Base-by-base conservation (phyloP, 2,888 invertebrate genomes). In the Chrysolina haemoptera region DNA sequence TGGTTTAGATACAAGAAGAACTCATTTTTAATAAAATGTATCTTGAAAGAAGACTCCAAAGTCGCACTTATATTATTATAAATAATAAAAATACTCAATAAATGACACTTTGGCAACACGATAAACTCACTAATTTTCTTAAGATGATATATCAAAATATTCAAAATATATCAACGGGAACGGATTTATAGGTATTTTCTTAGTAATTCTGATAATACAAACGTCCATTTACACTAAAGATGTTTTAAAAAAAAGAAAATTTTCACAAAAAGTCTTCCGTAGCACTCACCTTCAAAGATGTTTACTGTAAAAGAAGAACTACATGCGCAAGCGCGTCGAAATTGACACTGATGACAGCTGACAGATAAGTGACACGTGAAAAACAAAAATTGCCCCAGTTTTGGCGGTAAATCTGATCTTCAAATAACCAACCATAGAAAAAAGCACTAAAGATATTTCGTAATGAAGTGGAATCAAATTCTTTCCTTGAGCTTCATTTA, bases 251-350 rank as follows among this genome's bases (percentile, higher is more conserved):
- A 76, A 68, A 68, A 63, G 14, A 22, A 63, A 75, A 80, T 80
- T 78, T 78, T 63, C 9, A 43, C 20, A 73, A 76, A 73, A 75
- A 64, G 35, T 18, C 55, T 62, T 67, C 50, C 40, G 50, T 16
- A 22, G 75, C 72, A 80, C 82, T 80, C 78, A 84, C 83, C 82
- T 82, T 78, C 18, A 72, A 75, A 62, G 77, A 77, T 79, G 79
- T 82, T 80, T 79, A 73, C 65, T 67, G 69, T 70, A 81, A 82
- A 81, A 77, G 78, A 27, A 70, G 20, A 62, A 35, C 59, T 41
- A 59, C 68, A 41, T 11, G 64, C 77, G 73, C 71, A 71, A 27
- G 48, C 48, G 55, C 41, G n/a, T 64, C 62, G 70, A 48, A 20
- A 27, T 46, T 69, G 50, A n/a, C n/a, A n/a, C n/a, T n/a, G n/a